Evolutionary conservation across 2,888 invertebrate species (phyloP).

Genomic region (Reticulitermes lucifugus): DNA sequence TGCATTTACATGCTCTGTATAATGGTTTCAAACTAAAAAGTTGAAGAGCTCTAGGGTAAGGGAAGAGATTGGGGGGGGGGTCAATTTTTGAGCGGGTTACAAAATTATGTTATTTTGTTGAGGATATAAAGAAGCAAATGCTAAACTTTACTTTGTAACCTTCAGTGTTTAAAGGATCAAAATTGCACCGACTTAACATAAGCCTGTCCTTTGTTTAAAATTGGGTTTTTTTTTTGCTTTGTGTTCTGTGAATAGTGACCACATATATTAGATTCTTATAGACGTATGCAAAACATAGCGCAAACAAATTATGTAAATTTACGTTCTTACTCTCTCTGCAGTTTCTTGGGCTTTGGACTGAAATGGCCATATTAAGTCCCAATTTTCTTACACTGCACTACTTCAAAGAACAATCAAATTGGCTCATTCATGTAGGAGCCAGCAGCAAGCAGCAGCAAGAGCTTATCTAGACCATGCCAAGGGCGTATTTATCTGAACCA

Average conservation of each 20-base stretch:
- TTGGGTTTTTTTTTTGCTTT: background rate
- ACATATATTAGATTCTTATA: background rate
- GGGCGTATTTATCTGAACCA: background rate
- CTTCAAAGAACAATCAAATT: constrained; percentile 38
- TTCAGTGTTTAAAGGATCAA: constrained; percentile 9
- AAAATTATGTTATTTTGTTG: constrained; percentile 44
- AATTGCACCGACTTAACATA: background rate
- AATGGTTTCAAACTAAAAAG: constrained; percentile 43
- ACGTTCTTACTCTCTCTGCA: constrained; percentile 10
- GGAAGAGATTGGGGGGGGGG: constrained; percentile 5
- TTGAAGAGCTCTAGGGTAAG: constrained; percentile 31
- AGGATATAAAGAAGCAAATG: constrained; percentile 41
- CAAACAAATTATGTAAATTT: constrained; percentile 38
- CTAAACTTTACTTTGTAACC: background rate
- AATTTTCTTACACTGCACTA: constrained; percentile 29
- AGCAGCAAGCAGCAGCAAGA: background rate
- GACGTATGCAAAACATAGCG: background rate
- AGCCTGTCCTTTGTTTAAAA: background rate
- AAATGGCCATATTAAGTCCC: constrained; percentile 22
- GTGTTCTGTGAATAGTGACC: background rate
- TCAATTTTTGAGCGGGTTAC: constrained; percentile 45
- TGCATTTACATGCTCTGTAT: constrained; percentile 47
- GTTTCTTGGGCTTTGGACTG: constrained; percentile 10
- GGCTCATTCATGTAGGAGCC: constrained; percentile 1
- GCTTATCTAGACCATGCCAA: background rate